Conservation (phyloP, 2,113 vertebrate species). For the Cercopithecus mona region DNA sequence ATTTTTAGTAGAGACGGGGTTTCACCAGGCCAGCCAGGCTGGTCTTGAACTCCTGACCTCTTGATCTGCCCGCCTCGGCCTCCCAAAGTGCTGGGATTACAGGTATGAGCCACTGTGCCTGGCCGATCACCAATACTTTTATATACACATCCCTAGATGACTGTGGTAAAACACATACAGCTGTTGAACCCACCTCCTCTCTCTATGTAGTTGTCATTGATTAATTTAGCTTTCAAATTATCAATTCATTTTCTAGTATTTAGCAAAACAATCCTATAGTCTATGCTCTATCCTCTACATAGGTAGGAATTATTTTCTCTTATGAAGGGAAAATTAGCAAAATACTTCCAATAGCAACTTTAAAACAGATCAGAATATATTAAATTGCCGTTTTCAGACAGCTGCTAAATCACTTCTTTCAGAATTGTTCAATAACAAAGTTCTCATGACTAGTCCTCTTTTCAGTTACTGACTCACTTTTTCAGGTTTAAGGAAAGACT, state of each 20-base stretch:
- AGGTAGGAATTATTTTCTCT: background rate
- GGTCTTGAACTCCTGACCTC: too few species aligned
- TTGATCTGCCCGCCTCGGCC: too few species aligned
- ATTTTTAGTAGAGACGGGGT: too few species aligned
- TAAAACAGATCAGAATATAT: background rate
- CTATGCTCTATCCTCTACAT: background rate
- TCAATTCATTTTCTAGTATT: background rate
- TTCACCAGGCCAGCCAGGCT: too few species aligned
- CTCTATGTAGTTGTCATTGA: background rate
- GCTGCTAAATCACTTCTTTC: slow-evolving; percentile 5
- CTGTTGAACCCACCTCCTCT: background rate
- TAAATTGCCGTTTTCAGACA: background rate
- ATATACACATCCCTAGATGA: background rate
- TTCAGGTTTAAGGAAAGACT: slow-evolving; percentile 28
- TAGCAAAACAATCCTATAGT: background rate
- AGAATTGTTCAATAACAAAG: background rate
- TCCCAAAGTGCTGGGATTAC: too few species aligned
- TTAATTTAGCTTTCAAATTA: background rate
- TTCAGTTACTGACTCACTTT: slow-evolving; percentile 1
- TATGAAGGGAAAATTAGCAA: background rate
- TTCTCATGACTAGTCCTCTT: background rate
- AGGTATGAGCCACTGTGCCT: too few species aligned
- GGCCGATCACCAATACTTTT: background rate
- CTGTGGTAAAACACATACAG: background rate
- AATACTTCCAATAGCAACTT: background rate